Evolutionary conservation across 2,113 vertebrate species (phyloP), one percentile per base, ranked within the genome.

Genomic region (Amia ocellicauda): DNA sequence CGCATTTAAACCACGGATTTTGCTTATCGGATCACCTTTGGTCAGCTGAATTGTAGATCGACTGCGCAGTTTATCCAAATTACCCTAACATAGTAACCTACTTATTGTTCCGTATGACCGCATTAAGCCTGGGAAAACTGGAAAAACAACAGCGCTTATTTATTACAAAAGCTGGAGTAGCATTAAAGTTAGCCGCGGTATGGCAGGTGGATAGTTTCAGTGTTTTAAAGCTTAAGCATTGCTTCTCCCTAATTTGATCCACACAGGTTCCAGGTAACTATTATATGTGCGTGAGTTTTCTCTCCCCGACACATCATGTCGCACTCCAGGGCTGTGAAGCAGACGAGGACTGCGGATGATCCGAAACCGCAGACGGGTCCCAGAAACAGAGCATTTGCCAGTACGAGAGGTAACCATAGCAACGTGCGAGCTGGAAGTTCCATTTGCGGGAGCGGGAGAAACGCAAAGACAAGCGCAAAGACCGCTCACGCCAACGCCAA

Each of bases 361-460:
- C 59, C 40, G 5, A 28, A 56, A 3, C 23, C 57, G 0, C 20
- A 50, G 1, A 3, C 57, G 1, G 41, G 68, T 23, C 60, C 54
- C 56, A 63, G 70, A 60, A 58, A 29, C 54, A 74, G 78, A 61
- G 76, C 79, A 14, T 66, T 69, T 3, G 84, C 80, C 64, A 80
- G 78, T 60, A 26, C 72, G 7, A 53, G 69, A 43, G 29, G 47
- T 47, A 58, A 56, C 42, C 69, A 28, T 64, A 45, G 29, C 60
- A 67, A 31, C 60, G 40, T 29, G 26, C n/a, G 41, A 2, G 63
- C 66, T 11, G 50, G 57, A 29, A 36, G 8, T 23, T 41, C 51
- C 28, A 9, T 55, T 20, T n/a, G 41, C 41, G 64, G 19, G 19
- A 2, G 31, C 7, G 64, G 69, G 1, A 63, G 51, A 57, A 74